phyloP scores from a whole-genome alignment of 2,888 invertebrate species.

The Macrophya annulata region DNA sequence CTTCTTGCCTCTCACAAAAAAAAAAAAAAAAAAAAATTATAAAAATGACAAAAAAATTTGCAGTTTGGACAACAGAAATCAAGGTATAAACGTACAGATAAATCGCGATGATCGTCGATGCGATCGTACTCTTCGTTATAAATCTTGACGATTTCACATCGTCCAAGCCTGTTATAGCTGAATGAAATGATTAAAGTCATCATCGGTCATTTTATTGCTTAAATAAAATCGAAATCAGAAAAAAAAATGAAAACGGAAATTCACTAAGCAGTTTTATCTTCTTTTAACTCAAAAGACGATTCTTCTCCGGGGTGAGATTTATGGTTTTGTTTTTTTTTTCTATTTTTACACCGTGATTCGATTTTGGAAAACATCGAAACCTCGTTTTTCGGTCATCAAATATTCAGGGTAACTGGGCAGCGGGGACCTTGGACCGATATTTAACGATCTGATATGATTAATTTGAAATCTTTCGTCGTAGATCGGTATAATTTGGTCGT shows the following conservation, averaged over 20 bases:
- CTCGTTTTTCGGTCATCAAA: neutral
- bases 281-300: neutral
- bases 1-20: neutral
- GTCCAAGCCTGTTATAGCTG: neutral
- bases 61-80: neutral
- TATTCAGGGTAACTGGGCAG: neutral
- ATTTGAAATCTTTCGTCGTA: neutral
- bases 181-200: neutral
- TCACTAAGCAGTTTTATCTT: neutral
- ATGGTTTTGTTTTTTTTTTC: neutral
- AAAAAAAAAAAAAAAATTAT: neutral
- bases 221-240: too few relatives aligned
- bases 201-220: neutral
- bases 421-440: neutral
- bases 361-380: neutral
- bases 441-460: neutral
- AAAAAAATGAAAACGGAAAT: neutral
- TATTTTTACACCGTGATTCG: too few relatives aligned
- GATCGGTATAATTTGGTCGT: neutral
- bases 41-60: neutral
- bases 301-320: neutral
- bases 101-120: neutral
- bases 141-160: constrained; percentile 18
- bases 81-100: neutral
- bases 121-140: neutral